Base-by-base conservation (phyloP, 2,888 invertebrate genomes). In the Parnassius mnemosyne region DNA sequence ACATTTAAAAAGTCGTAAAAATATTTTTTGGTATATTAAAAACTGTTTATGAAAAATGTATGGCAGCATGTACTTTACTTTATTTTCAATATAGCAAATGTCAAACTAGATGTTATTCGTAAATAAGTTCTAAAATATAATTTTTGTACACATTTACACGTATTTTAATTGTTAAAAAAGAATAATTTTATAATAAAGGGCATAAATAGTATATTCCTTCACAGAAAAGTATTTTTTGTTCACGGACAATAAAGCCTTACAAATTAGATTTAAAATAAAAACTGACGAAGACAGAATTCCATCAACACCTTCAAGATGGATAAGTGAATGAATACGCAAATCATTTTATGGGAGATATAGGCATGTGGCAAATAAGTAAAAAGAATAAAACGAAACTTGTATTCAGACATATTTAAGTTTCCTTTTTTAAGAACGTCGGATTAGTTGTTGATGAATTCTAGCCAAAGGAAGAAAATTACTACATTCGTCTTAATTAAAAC, bases 221-320 rank as follows among this genome's bases (percentile, higher is more conserved):
- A 34, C 34, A 7, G 34, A 34, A 34, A 34, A 1, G 7, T 34
- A 34, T 7, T 7, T 34, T 34, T 34, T 34, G 34, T 34, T 34
- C 34, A 7, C 34, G 34, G 5, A 34, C 34, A 34, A 34, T 34
- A 34, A 34, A 34, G 7, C 7, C 34, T 34, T 34, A 34, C 3
- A 43, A 10, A 43, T 43, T 43, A 43, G 5, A 12, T 47, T 59
- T 12, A 46, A 10, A 46, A 47, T 47, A 53, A 59, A 43, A 12
- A 20, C 46, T 46, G 34, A 51, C 47, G 25, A 52, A 41, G 56
- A 44, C 54, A 46, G 47, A 13, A 56, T 50, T 64, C 43, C 53
- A 60, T 59, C 52, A 60, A 56, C 52, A 59, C 59, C 47, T 50
- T 52, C n/a, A 41, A 42, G 13, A 47, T 42, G 10, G 34, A 9